A percentile compares a stretch with the other conserved stretches of the same genome.
These are phyloP conservation scores for Platyscapa corneri DNA, from an alignment of 1,140 invertebrate species.

Conservation along the genomic window DNA sequence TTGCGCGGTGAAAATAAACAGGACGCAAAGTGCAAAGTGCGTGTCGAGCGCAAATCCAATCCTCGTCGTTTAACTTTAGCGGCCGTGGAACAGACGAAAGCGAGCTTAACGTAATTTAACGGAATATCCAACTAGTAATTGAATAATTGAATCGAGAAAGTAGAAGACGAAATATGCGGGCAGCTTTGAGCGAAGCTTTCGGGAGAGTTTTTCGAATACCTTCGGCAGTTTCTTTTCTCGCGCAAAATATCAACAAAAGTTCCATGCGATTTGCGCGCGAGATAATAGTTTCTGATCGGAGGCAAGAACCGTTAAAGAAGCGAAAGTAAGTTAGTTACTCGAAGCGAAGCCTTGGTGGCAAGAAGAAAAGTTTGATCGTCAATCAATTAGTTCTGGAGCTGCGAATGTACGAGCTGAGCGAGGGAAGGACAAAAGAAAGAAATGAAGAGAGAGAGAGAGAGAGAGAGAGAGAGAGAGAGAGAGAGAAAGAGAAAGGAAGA, in stretches of 20 bases:
- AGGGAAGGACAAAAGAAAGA: no score
- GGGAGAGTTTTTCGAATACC: not conserved
- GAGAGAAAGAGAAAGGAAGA: not conserved
- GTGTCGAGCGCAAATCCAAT: no score
- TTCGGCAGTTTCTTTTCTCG: not conserved
- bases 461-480: not conserved
- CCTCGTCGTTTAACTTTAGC: no score
- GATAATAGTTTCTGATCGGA: slow-evolving; percentile 48
- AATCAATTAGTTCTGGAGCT: slow-evolving; percentile 38
- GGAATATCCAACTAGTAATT: no score
- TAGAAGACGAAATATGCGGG: no score
- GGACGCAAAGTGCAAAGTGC: no score
- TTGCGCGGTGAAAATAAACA: no score
- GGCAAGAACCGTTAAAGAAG: slow-evolving; percentile 22
- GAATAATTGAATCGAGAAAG: no score
- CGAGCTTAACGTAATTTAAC: no score
- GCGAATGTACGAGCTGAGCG: not conserved
- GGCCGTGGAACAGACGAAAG: no score
- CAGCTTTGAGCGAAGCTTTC: no score
- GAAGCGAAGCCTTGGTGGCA: not conserved
- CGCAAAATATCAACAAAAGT: slow-evolving; percentile 37
- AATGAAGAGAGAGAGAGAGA: not conserved
- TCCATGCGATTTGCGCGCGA: not conserved
- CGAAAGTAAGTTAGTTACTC: slow-evolving; percentile 41
- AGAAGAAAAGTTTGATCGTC: slow-evolving; percentile 48